Evolutionary conservation across 2,113 vertebrate genomes (phyloP).

Genomic region (Oncorhynchus mykiss): DNA sequence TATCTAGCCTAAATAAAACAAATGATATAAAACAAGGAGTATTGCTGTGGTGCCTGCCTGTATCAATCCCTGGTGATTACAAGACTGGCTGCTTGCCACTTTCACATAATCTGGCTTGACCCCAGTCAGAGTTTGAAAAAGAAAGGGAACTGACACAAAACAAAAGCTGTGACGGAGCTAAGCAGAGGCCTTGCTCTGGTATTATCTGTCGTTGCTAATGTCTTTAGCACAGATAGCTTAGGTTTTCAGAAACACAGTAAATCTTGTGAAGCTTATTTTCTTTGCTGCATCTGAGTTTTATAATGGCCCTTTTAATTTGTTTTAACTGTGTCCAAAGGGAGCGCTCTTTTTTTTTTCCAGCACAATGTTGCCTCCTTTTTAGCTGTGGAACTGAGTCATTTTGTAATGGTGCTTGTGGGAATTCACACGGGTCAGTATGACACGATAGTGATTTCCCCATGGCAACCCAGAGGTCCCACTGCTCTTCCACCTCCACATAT

Average conservation of each 20-base stretch:
- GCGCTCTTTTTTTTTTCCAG: slow-evolving; percentile 75
- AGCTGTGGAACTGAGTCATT: slow-evolving; percentile 71
- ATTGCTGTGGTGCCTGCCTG: background rate
- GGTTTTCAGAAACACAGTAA: slow-evolving; percentile 74
- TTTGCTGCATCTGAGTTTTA: slow-evolving; percentile 84
- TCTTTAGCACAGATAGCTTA: slow-evolving; percentile 1
- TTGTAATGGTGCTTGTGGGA: slow-evolving; percentile 71
- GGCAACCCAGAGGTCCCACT: background rate
- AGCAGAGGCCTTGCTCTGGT: background rate
- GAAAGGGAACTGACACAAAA: background rate
- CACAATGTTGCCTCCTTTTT: slow-evolving; percentile 57
- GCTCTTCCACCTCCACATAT: background rate
- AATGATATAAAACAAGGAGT: background rate
- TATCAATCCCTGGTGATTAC: background rate
- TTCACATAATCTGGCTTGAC: background rate
- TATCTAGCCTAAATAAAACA: background rate
- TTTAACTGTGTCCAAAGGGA: slow-evolving; percentile 79
- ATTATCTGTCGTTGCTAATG: background rate
- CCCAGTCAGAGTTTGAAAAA: background rate
- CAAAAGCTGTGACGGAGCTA: background rate
- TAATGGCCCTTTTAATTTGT: slow-evolving; percentile 83
- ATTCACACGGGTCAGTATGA: slow-evolving; percentile 54
- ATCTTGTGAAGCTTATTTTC: slow-evolving; percentile 80
- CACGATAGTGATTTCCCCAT: background rate
- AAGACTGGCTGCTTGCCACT: background rate